Percentiles rank a stretch among this genome's conserved stretches.
These are phyloP conservation scores for Eulithis prunata DNA, from an alignment of 2,888 invertebrate species.

Conservation along the genomic window DNA sequence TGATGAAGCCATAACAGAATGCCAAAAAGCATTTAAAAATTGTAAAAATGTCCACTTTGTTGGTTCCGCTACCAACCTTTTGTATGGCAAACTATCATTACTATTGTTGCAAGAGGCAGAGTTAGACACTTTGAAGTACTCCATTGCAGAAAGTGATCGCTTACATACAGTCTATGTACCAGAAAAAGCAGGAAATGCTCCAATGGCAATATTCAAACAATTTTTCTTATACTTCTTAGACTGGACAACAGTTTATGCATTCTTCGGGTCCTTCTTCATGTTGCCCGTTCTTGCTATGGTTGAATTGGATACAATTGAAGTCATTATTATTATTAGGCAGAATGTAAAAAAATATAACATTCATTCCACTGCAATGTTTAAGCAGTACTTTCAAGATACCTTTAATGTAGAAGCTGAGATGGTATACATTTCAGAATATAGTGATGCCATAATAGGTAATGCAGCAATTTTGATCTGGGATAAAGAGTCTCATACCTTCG, in stretches of 20 bases:
- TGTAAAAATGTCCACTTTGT: constrained; percentile 67
- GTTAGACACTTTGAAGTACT: constrained; percentile 56
- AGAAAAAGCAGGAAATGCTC: constrained; percentile 26
- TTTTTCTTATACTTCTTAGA: constrained; percentile 53
- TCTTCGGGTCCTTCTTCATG: constrained; percentile 41
- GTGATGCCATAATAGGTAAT: constrained; percentile 50
- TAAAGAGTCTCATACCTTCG: constrained; percentile 57
- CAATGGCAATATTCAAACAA: constrained; percentile 44
- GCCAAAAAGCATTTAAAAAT: constrained; percentile 60
- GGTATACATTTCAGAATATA: constrained; percentile 40
- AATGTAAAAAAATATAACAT: constrained; percentile 44
- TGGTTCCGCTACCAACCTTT: constrained; percentile 55
- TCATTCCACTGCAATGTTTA: constrained; percentile 53
- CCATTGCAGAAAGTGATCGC: constrained; percentile 49
- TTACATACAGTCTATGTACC: constrained; percentile 42
- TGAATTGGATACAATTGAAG: constrained; percentile 53
- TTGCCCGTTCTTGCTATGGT: constrained; percentile 47
- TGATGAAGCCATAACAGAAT: constrained; percentile 44
- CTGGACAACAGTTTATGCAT: constrained; percentile 46
- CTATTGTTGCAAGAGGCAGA: constrained; percentile 53
- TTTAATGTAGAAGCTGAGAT: constrained; percentile 49
- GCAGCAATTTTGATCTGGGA: constrained; percentile 62
- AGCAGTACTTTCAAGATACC: constrained; percentile 54
- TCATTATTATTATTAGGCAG: constrained; percentile 50
- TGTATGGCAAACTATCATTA: constrained; percentile 52